These are phyloP conservation scores for Iguana delicatissima DNA, from an alignment of 2,797 vertebrate genomes.

Conservation along the genomic window DNA sequence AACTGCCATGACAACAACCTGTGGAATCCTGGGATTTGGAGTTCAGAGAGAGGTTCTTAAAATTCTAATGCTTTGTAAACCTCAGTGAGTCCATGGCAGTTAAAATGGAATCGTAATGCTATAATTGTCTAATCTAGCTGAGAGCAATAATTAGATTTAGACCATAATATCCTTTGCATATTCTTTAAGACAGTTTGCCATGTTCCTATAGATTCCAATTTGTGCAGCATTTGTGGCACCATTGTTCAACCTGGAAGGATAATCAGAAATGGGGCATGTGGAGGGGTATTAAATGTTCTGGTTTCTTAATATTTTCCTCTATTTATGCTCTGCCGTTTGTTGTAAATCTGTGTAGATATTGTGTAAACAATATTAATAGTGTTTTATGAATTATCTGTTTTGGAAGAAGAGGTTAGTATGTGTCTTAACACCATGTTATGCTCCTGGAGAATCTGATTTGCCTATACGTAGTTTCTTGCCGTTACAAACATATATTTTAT, in stretches of 20 bases:
- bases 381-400: not conserved
- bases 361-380: not conserved
- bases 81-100: too few relatives aligned
- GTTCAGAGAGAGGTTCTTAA: too few relatives aligned
- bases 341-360: not conserved
- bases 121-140: too few relatives aligned
- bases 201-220: not conserved
- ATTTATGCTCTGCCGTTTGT: not conserved
- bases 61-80: too few relatives aligned
- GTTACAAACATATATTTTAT: not conserved
- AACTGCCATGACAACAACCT: too few relatives aligned
- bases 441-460: too few relatives aligned
- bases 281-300: not conserved
- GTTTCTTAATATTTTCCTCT: not conserved
- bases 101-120: too few relatives aligned
- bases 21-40: too few relatives aligned
- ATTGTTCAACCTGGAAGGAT: too few relatives aligned
- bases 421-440: too few relatives aligned
- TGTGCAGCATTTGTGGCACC: too few relatives aligned
- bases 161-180: not conserved
- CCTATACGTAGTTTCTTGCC: not conserved
- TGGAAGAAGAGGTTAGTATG: not conserved
- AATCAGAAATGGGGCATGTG: not conserved
- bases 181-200: not conserved
- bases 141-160: too few relatives aligned